Evolutionary conservation across 1,140 invertebrate species (phyloP), one percentile per base, ranked within the genome.

Genomic region (Portunus trituberculatus): DNA sequence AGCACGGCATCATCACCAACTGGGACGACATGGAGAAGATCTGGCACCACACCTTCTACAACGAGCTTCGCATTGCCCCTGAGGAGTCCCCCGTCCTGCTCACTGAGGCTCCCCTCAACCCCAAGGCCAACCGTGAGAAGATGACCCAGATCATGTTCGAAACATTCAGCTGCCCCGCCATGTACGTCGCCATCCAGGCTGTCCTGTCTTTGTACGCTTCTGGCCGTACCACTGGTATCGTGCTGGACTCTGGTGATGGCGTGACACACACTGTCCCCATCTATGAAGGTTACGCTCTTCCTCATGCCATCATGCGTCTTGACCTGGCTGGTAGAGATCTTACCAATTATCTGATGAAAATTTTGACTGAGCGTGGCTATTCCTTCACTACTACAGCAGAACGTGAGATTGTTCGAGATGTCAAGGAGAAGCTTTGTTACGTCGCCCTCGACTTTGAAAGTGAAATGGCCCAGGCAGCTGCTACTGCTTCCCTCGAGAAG

Each of bases 21-120:
- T 99, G 99, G 99, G 99, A 99, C 97, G 99, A 99, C 97, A 99
- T 99, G 98, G 98, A 99, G 97, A 99, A 99, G 97, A 99, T 99
- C 97, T 99, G 98, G 98, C 99, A 99, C 97, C 98, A 99, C 97
- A 98, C 98, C 95, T 99, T 99, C 97, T 99, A 99, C 97, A 99
- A 99, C 97, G 99, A 99, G 97, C 97, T 99, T 96, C 98, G 99
- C 97, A 99, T 99, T 95, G 99, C 99, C 83, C 99, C 99, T 16
- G 99, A 99, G 97, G 99, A 99, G 96, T 98, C 99, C 96, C 98
- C 98, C 87, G 98, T 99, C 12, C 98, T 99, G 59, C 97, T 99
- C 52, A 99, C 98, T 31, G 98, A 99, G 97, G 98, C 98, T 39
- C 98, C 98, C 29, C 97, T 99, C 95, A 99, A 99, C 97, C 98